phyloP scores from a whole-genome alignment of 2,888 invertebrate species.

The Rotaria sp. region DNA sequence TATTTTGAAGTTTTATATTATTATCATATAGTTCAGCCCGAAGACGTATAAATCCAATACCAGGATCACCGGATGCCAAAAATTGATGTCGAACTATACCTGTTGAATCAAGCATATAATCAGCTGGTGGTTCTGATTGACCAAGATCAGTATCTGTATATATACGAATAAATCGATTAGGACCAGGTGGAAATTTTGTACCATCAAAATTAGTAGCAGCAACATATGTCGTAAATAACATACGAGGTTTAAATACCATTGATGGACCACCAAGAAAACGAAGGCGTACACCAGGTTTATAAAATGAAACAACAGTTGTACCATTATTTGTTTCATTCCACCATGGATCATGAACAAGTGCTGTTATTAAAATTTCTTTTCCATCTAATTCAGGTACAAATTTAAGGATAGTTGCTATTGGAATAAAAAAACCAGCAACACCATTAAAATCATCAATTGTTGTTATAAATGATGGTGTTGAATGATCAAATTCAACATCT shows the following conservation, averaged over 20 bases:
- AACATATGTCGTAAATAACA: conserved; percentile 78
- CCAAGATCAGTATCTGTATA: conserved; percentile 3
- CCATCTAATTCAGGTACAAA: neutral
- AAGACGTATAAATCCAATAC: neutral
- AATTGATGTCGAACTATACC: neutral
- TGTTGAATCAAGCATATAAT: neutral
- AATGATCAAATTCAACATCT: conserved; percentile 25
- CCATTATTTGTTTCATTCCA: conserved; percentile 29
- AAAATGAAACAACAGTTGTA: conserved; percentile 15
- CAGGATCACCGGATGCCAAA: neutral
- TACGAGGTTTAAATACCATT: conserved; percentile 86
- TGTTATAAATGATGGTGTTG: neutral
- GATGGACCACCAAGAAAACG: conserved; percentile 79
- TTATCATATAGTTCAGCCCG: conserved; percentile 24
- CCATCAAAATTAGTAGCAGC: conserved; percentile 17
- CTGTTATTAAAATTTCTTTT: conserved; percentile 12
- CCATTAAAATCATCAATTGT: conserved; percentile 16
- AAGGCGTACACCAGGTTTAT: conserved; percentile 64
- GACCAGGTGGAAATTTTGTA: neutral
- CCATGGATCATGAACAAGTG: conserved; percentile 21
- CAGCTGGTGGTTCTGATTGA: neutral
- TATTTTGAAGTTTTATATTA: neutral
- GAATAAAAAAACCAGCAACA: conserved; percentile 15
- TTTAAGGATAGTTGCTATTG: neutral
- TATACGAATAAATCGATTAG: neutral